Base-by-base conservation (phyloP, 1,140 invertebrate genomes). In the Eumaeus atala region DNA sequence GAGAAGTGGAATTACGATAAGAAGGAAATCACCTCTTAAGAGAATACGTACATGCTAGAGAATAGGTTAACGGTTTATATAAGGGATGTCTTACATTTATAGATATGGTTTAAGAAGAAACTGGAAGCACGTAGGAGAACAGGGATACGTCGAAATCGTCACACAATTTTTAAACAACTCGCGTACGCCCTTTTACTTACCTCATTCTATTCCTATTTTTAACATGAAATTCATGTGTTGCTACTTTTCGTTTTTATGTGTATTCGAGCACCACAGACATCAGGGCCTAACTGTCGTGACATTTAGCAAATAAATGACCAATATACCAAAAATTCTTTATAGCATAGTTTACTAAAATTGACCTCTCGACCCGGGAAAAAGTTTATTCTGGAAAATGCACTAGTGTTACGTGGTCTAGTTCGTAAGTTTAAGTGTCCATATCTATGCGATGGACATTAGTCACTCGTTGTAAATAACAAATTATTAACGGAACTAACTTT, bases 291-390 rank as follows among this genome's bases (percentile, higher is more conserved):
- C 69, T 73, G 69, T 76, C 68, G 72, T 72, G 58, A 71, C 64
- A 59, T 56, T 60, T 81, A 79, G 68, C 65, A 2, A 67, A 66
- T 67, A 68, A 62, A 75, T 75, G 76, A 82, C 71, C 77, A 81
- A 76, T 66, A 82, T 82, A 85, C 82, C 78, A 84, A 84, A 82
- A 84, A 82, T 70, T 77, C 62, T 71, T 67, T 61, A 17, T 44
- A 44, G 14, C 71, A 60, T 76, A 77, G 67, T 69, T 61, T 66
- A 63, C 70, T 64, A 38, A 49, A 49, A n/a, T n/a, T n/a, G n/a
- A n/a, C n/a, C n/a, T n/a, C n/a, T 56, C 42, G 67, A 51, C 68
- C 66, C 65, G 6, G 21, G 21, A 72, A 77, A 81, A 80, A n/a
- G n/a, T n/a, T 74, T 74, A 66, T 62, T 28, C 57, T 37, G 42